Base-by-base conservation (phyloP, 2,888 invertebrate genomes). In the Microchrysa polita region DNA sequence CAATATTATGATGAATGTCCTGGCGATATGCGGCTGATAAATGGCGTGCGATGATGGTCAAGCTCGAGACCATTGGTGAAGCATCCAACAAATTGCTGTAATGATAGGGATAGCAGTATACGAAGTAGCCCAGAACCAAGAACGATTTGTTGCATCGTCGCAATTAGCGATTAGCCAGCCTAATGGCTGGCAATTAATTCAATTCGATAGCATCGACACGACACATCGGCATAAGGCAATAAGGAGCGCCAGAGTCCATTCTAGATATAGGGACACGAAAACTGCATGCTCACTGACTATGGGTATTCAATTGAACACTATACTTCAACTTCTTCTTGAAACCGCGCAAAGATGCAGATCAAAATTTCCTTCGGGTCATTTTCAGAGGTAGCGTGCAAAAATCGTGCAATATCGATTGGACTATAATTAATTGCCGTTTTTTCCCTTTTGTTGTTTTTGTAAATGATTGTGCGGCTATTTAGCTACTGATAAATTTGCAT, bases 151-250 rank as follows among this genome's bases (percentile, higher is more conserved):
- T 67, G 57, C 67, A 55, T 22, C 27, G 59, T n/a, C n/a, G 73
- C 60, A 69, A 73, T 73, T 73, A 73, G 67, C 73, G 73, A 73
- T 73, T 73, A 73, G 52, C 18, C n/a, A 44, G 20, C 61, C 12
- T 57, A 73, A 67, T 59, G 73, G 59, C 42, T 7, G 67, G 16
- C 67, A 67, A 73, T 73, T 73, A 73, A 73, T 73, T 73, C 59
- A 67, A 67, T 67, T 73, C 67, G 73, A 73, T 73, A 73, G 48
- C 48, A 48, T 48, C 48, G 48, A 48, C 48, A 48, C 48, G 48
- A 48, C 48, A 34, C 27, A 34, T 7, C 27, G n/a, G 7, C 27
- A 7, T 5, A 34, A 7, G 27, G 27, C 7, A n/a, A n/a, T n/a
- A n/a, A n/a, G n/a, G n/a, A n/a, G n/a, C n/a, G n/a, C n/a, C n/a